phyloP scores from a whole-genome alignment of 2,888 invertebrate species.

The Scelioninae gen. 1 region DNA sequence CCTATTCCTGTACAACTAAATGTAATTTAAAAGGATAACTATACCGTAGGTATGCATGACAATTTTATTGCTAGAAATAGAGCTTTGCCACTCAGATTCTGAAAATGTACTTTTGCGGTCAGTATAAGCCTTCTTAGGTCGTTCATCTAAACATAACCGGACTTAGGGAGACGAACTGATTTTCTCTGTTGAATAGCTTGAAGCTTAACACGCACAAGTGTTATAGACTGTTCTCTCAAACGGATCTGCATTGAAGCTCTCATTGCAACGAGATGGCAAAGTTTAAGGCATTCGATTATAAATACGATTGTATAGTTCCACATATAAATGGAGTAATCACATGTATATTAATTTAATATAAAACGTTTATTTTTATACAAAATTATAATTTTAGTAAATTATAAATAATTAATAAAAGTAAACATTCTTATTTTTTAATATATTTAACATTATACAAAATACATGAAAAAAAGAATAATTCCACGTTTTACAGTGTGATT shows the following conservation, averaged over 20 bases:
- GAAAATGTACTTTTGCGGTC: slow-evolving; percentile 46
- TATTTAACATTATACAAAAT: too few species aligned
- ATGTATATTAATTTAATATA: not conserved
- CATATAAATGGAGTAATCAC: not conserved
- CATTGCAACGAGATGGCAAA: slow-evolving; percentile 15
- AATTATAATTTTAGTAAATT: not conserved
- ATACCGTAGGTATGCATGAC: slow-evolving; percentile 23
- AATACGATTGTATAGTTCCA: slow-evolving; percentile 12
- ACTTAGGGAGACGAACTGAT: slow-evolving; percentile 41
- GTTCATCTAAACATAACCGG: slow-evolving; percentile 54
- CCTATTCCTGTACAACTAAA: slow-evolving; percentile 9
- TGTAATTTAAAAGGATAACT: slow-evolving; percentile 32
- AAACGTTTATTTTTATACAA: not conserved
- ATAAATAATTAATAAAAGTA: too few species aligned
- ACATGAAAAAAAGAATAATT: too few species aligned
- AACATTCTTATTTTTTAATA: too few species aligned
- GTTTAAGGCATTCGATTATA: slow-evolving; percentile 26
- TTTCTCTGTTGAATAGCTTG: slow-evolving; percentile 33
- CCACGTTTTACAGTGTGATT: too few species aligned
- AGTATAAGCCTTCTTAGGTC: slow-evolving; percentile 51
- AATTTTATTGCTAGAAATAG: slow-evolving; percentile 15
- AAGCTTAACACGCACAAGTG: slow-evolving; percentile 37
- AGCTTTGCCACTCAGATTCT: slow-evolving; percentile 13
- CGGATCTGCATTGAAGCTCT: slow-evolving; percentile 24
- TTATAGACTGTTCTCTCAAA: slow-evolving; percentile 27